Percentiles rank a stretch among this genome's conserved stretches.
These are phyloP conservation scores for Drosophila ambigua DNA, from an alignment of 1,140 invertebrate genomes.

Conservation along the genomic window DNA sequence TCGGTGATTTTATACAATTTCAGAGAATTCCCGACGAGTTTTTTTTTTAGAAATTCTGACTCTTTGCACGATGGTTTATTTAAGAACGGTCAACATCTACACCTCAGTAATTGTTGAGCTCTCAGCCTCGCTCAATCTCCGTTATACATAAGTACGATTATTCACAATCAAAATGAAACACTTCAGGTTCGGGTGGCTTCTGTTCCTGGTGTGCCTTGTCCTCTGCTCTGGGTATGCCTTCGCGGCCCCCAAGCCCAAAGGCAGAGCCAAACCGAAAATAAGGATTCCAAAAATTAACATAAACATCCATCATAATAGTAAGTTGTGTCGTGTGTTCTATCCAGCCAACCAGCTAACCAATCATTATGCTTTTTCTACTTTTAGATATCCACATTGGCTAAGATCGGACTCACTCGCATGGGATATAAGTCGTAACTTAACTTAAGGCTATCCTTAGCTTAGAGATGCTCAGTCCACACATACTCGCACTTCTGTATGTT, in stretches of 20 bases:
- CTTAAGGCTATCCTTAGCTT: too few relatives aligned
- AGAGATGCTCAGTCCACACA: too few relatives aligned
- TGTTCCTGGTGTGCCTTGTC: constrained; percentile 30
- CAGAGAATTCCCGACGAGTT: too few relatives aligned
- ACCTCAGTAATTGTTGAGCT: constrained; percentile 16
- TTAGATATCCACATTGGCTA: constrained; percentile 64
- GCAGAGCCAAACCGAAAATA: constrained; percentile 20
- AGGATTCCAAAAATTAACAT: constrained; percentile 62
- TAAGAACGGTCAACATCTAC: neutral
- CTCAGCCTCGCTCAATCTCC: neutral
- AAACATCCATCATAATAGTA: constrained; percentile 72
- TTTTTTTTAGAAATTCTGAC: too few relatives aligned
- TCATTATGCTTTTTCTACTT: constrained; percentile 5
- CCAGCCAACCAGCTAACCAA: neutral
- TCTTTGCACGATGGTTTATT: constrained; percentile 28
- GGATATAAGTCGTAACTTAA: too few relatives aligned
- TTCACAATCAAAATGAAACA: constrained; percentile 54
- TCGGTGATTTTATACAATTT: too few relatives aligned
- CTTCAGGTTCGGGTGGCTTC: constrained; percentile 47
- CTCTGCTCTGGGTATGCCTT: constrained; percentile 19
- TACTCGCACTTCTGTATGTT: too few relatives aligned
- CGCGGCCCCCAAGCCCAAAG: constrained; percentile 49
- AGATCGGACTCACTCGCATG: neutral
- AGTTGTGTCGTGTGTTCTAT: constrained; percentile 15
- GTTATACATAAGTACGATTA: neutral